Evolutionary conservation across 2,888 invertebrate species (phyloP).

Genomic region (Spialia ferax): DNA sequence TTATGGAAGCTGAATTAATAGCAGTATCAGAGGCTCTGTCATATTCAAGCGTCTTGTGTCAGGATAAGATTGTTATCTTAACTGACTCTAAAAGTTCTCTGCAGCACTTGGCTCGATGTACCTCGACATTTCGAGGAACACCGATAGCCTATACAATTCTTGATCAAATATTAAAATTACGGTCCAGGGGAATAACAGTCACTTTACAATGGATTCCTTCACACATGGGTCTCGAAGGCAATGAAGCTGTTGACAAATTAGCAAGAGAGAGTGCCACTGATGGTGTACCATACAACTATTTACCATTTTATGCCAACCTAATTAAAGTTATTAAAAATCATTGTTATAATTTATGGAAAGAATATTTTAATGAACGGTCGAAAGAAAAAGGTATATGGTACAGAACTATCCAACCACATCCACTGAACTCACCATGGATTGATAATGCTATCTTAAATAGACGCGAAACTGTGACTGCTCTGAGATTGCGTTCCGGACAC

Average conservation of each 20-base stretch:
- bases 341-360: background rate
- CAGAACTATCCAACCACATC: conserved; percentile 6
- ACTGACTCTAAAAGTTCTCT: too few relatives aligned
- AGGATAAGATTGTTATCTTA: background rate
- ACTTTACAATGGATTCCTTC: too few relatives aligned
- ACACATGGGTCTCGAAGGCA: conserved; percentile 12
- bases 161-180: too few relatives aligned
- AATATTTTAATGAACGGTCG: conserved; percentile 12
- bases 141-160: too few relatives aligned
- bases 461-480: too few relatives aligned
- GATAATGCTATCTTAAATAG: background rate
- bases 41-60: background rate
- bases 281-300: conserved; percentile 5
- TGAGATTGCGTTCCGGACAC: too few relatives aligned
- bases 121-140: too few relatives aligned
- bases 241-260: conserved; percentile 4
- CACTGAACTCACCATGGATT: background rate
- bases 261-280: conserved; percentile 8
- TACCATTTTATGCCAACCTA: conserved; percentile 6
- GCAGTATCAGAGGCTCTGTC: background rate
- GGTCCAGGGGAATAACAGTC: too few relatives aligned
- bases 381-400: conserved; percentile 17
- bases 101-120: too few relatives aligned
- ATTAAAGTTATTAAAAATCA: background rate
- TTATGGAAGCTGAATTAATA: background rate